Conservation (phyloP, 2,113 vertebrate species). For the Elgaria multicarinata region DNA sequence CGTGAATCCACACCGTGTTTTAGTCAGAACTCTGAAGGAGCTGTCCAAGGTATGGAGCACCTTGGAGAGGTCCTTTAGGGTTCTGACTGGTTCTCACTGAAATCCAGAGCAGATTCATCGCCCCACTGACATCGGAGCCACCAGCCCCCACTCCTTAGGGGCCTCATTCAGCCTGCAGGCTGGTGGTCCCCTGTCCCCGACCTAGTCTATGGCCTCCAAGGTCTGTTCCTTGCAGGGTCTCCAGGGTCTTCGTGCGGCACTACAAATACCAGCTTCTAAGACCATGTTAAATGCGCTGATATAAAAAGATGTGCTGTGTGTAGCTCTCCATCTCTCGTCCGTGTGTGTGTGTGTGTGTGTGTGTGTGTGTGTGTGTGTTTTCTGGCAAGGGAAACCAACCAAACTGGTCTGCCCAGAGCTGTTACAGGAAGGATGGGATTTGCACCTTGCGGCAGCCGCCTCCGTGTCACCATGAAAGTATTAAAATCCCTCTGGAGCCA, state of each 20-base stretch:
- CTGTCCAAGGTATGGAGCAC: no score
- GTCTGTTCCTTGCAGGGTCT: background rate
- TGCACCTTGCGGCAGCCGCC: conserved; percentile 18
- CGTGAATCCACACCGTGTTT: no score
- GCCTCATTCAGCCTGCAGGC: background rate
- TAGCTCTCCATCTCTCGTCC: no score
- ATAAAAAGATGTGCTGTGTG: no score
- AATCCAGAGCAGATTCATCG: no score
- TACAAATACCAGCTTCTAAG: background rate
- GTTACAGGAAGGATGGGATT: background rate
- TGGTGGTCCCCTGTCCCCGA: no score
- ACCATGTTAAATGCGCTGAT: no score
- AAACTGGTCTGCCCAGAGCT: background rate
- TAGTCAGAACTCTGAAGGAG: no score
- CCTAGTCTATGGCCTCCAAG: background rate
- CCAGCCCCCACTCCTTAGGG: background rate
- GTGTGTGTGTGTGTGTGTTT: background rate
- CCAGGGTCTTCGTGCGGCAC: background rate
- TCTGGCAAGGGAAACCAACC: background rate
- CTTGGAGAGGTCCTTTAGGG: no score
- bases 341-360: background rate
- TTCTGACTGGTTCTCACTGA: no score
- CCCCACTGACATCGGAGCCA: no score
- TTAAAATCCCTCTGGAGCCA: conserved; percentile 12
- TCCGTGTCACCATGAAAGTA: conserved; percentile 3